Conservation (phyloP, 92 coral and sea anemone genomes). For the Porites evermanni region DNA sequence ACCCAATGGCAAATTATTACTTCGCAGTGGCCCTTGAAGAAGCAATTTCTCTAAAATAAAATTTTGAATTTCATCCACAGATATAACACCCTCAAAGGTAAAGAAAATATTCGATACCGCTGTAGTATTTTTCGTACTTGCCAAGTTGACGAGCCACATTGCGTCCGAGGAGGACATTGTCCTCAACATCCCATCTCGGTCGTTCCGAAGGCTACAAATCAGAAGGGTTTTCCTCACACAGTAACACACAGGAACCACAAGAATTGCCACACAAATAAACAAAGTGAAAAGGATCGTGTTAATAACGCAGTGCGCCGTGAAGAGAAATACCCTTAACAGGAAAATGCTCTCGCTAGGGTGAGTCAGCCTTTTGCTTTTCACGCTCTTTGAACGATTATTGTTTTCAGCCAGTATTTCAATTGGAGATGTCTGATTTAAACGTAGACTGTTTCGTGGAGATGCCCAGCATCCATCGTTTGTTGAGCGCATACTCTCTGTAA, state of each 20-base stretch:
- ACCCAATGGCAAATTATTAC: slow-evolving; percentile 47
- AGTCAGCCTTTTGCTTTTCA: slow-evolving; percentile 72
- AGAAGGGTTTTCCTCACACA: slow-evolving; percentile 57
- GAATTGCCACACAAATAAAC: slow-evolving; percentile 45
- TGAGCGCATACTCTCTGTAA: slow-evolving; percentile 54
- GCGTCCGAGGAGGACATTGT: slow-evolving; percentile 71
- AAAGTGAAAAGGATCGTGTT: slow-evolving; percentile 62
- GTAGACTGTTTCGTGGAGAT: slow-evolving; percentile 58
- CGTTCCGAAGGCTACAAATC: slow-evolving; percentile 56
- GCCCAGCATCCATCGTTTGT: slow-evolving; percentile 74
- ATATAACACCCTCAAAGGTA: slow-evolving; percentile 73
- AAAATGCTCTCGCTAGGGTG: slow-evolving; percentile 82
- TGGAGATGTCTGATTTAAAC: slow-evolving; percentile 31
- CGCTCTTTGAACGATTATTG: slow-evolving; percentile 1
- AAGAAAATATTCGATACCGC: slow-evolving; percentile 73
- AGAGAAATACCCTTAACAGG: slow-evolving; percentile 51
- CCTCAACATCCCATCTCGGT: slow-evolving; percentile 60
- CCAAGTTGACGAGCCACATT: slow-evolving; percentile 66
- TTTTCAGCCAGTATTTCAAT: slow-evolving; percentile 27
- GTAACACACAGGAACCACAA: slow-evolving; percentile 69
- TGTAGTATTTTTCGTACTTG: slow-evolving; percentile 34
- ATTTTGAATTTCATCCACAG: slow-evolving; percentile 65
- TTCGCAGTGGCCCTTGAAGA: slow-evolving; percentile 29
- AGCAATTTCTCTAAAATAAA: slow-evolving; percentile 66
- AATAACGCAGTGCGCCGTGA: slow-evolving; percentile 42